Evolutionary conservation across 2,888 invertebrate species (phyloP), one percentile per base, ranked within the genome.

Genomic region (Synanthedon formicaeformis): DNA sequence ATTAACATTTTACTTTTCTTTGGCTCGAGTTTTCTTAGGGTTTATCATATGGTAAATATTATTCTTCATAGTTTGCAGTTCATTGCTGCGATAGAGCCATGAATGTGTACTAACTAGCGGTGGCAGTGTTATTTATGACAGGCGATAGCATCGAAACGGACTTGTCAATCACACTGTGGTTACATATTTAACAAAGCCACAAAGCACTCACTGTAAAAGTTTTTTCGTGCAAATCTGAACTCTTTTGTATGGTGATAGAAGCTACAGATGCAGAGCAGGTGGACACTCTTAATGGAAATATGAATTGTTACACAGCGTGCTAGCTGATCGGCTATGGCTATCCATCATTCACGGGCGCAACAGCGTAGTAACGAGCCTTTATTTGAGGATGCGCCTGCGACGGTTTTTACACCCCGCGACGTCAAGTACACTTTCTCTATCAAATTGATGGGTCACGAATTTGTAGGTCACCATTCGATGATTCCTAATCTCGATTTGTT

Each of bases 41-140:
- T 34, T 34, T 10, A 34, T 0, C 34, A 34, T 34, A 34, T 34
- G 34, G 8, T 34, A 34, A 23, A 23, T 23, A 13, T 41, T 13
- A 45, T 45, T 13, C 45, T 45, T 45, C 13, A 12, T 49, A 49
- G 57, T 54, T 58, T 55, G 57, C 57, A 59, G 55, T 57, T 64
- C 63, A 63, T 67, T 60, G 63, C 62, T 62, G 63, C 64, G 66
- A 71, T 73, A 73, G 61, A 71, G 69, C 71, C 62, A 73, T 86
- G 84, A 85, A 86, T 84, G 76, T 80, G 74, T 73, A 73, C 81
- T 85, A 85, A 86, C 86, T 80, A 86, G 81, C 73, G 61, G 77
- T 80, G 80, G 81, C 80, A 75, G 75, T 69, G 75, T 85, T 83
- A 84, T 84, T 83, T 83, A 86, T 85, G 79, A 81, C 71, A 71